Conservation (phyloP, 2,888 invertebrate genomes). For the Reticulitermes lucifugus region DNA sequence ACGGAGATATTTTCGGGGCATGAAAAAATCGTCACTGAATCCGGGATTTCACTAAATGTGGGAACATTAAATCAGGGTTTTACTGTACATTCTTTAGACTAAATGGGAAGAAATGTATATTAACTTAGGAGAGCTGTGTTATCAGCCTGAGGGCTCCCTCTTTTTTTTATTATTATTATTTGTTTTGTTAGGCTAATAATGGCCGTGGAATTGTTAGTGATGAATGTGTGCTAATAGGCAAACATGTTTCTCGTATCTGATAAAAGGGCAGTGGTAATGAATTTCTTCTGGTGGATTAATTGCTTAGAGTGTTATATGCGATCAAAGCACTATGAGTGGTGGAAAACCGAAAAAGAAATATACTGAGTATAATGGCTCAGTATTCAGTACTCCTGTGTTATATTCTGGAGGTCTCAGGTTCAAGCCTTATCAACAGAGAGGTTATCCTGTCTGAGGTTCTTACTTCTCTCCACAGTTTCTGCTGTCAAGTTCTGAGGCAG, state of each 20-base stretch:
- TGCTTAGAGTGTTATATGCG: background rate
- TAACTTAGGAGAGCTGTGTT: background rate
- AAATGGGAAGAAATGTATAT: background rate
- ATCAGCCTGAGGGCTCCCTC: slow-evolving; percentile 17
- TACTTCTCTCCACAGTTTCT: too few relatives aligned
- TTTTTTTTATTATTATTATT: background rate
- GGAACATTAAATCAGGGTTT: too few relatives aligned
- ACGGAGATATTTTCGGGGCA: too few relatives aligned
- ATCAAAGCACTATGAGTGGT: background rate
- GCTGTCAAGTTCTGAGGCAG: too few relatives aligned
- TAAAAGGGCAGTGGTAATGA: background rate
- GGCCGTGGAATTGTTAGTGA: background rate
- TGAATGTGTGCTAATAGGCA: background rate
- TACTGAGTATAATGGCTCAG: too few relatives aligned
- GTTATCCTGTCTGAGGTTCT: too few relatives aligned
- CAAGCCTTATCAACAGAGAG: too few relatives aligned
- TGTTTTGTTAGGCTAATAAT: slow-evolving; percentile 13
- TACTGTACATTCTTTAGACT: background rate
- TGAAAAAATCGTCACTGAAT: too few relatives aligned
- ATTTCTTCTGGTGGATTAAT: background rate
- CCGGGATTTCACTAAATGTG: too few relatives aligned
- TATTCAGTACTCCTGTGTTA: too few relatives aligned
- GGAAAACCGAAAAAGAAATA: too few relatives aligned
- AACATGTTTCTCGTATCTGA: background rate
- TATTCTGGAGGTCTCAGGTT: too few relatives aligned